Base-by-base conservation (phyloP, 1,140 invertebrate species). In the Diprion similis region DNA sequence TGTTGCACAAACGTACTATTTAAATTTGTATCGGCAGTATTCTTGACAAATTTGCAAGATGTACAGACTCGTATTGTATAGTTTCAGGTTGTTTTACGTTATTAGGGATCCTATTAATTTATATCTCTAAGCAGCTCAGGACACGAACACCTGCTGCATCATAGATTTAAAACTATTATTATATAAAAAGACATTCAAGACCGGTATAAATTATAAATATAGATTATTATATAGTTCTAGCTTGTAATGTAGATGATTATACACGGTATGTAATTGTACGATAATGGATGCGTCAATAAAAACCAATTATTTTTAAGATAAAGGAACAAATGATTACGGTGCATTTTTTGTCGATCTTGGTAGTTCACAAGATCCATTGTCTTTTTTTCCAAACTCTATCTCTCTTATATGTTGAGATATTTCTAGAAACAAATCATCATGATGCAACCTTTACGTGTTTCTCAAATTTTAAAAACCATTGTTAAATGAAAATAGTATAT, bases 281-380 rank as follows among this genome's bases (percentile, higher is more conserved):
- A 87, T 78, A 72, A 80, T 75, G 80, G 75, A 85, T 84, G 80
- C 80, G 83, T 84, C 83, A 87, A 86, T 87, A 87, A 87, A 87
- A 86, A 86, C 73, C 79, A 79, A 85, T 86, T 87, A 87, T 87
- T 87, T 87, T 87, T 86, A 87, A 87, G 82, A 87, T 83, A 84
- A 78, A 80, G 45, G 13, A 72, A 48, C 11, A 18, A 18, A 48
- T 0, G 17, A 18, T 46, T 51, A 8, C 3, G 3, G 9, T n/a
- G 1, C 46, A 15, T 70, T 47, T 47, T n/a, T 70, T 15, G n/a
- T 47, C 10, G 3, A 70, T 11, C 68, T 37, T 48, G 68, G 15
- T 67, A 66, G 48, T 73, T 10, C 59, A 18, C 69, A 71, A 45
- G 46, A 66, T 45, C 45, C 65, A 7, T 59, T 59, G 7, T 59